These are phyloP conservation scores for Tinea semifulvella DNA, from an alignment of 2,888 invertebrate species.

Conservation along the genomic window DNA sequence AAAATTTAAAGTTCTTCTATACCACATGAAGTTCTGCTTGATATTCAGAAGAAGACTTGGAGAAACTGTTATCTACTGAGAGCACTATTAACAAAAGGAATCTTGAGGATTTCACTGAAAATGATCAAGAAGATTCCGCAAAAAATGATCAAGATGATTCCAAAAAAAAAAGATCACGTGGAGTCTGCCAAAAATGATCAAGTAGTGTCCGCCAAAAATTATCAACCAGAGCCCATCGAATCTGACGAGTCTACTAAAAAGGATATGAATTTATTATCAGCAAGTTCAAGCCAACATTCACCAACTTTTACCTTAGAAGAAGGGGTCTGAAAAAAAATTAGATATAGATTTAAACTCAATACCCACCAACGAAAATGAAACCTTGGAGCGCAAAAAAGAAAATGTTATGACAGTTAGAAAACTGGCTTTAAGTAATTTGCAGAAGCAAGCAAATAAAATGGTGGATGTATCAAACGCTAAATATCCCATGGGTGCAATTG, in stretches of 20 bases:
- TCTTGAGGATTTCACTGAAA: too few species aligned
- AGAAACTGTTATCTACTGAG: too few species aligned
- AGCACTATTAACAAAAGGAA: too few species aligned
- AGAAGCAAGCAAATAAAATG: slow-evolving; percentile 14
- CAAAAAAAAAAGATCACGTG: slow-evolving; percentile 17
- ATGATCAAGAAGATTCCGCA: too few species aligned
- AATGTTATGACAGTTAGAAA: slow-evolving; percentile 11
- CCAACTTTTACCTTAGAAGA: slow-evolving; percentile 12
- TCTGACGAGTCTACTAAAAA: slow-evolving; percentile 3
- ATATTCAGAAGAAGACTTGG: too few species aligned
- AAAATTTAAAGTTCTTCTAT: too few species aligned
- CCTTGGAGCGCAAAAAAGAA: slow-evolving; percentile 12
- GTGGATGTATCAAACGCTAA: background rate
- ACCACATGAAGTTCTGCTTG: too few species aligned
- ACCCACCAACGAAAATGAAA: too few species aligned
- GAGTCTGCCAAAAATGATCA: slow-evolving; percentile 3
- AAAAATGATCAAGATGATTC: slow-evolving; percentile 12
- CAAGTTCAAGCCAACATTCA: too few species aligned
- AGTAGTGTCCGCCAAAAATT: slow-evolving; percentile 5
- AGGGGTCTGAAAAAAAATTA: background rate
- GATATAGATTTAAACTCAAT: background rate
- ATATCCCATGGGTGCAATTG: slow-evolving; percentile 9
- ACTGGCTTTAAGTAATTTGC: slow-evolving; percentile 3
- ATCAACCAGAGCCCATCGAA: slow-evolving; percentile 5
- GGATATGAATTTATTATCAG: too few species aligned